These are phyloP conservation scores for Artibeus lituratus DNA, from an alignment of 2,797 vertebrate genomes.

Conservation along the genomic window DNA sequence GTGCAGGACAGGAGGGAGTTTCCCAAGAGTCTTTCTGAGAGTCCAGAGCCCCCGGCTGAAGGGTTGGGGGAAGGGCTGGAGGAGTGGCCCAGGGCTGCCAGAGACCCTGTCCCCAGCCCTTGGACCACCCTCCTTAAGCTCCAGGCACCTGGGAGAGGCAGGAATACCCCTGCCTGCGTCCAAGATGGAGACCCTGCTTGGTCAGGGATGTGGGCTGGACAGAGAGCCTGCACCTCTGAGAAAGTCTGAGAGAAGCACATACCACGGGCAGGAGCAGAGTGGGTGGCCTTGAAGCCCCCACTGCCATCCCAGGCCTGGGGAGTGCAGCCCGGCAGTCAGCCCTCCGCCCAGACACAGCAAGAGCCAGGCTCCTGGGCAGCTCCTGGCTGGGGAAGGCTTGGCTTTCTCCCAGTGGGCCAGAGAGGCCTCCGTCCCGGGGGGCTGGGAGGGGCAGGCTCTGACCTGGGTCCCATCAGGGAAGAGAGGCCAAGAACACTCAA, in stretches of 20 bases:
- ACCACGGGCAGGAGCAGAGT: neutral
- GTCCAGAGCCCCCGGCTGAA: rapidly evolving
- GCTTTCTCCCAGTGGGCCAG: neutral
- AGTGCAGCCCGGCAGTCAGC: neutral
- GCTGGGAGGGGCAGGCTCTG: neutral
- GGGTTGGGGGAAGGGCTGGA: neutral
- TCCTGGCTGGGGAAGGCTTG: neutral
- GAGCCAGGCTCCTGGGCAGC: too few relatives aligned
- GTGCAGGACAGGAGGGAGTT: neutral
- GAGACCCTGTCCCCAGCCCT: neutral
- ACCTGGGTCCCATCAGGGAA: neutral
- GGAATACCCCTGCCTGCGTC: neutral
- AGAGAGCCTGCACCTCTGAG: neutral
- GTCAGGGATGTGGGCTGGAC: too few relatives aligned
- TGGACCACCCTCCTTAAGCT: neutral
- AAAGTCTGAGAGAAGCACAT: constrained; percentile 12
- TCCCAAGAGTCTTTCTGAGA: neutral
- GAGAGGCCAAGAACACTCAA: neutral
- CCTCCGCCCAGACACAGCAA: too few relatives aligned
- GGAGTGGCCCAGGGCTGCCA: neutral
- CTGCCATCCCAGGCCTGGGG: neutral
- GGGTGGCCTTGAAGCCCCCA: neutral
- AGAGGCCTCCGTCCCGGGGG: neutral
- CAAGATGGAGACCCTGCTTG: neutral
- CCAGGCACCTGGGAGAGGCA: neutral